Conservation (phyloP, 2,888 invertebrate genomes). For the Synergus umbraculus region DNA sequence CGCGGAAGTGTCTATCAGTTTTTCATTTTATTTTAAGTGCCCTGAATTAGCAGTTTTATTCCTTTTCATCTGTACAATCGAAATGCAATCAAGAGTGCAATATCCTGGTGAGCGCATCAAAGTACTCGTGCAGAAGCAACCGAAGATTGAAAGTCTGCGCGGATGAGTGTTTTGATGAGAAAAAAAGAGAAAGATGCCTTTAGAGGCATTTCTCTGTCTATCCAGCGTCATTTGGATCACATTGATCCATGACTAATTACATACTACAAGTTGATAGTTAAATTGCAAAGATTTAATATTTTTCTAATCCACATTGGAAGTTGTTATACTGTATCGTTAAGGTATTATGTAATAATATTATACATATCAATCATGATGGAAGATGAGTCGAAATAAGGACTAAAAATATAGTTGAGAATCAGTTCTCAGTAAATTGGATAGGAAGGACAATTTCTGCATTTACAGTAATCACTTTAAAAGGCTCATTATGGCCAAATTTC, state of each 20-base stretch:
- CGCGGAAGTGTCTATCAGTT: not conserved
- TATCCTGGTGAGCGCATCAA: not conserved
- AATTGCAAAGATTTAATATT: slow-evolving; percentile 76
- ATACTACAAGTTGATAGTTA: slow-evolving; percentile 58
- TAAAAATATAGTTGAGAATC: slow-evolving; percentile 13
- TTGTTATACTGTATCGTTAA: slow-evolving; percentile 77
- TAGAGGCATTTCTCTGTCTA: slow-evolving; percentile 49
- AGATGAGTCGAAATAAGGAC: slow-evolving; percentile 17
- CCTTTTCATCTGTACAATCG: slow-evolving; percentile 12
- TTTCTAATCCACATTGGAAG: slow-evolving; percentile 81
- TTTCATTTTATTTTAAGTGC: slow-evolving; percentile 5
- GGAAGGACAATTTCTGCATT: slow-evolving; percentile 16
- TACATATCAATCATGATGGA: slow-evolving; percentile 51
- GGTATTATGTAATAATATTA: slow-evolving; percentile 55
- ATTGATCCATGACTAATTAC: slow-evolving; percentile 78
- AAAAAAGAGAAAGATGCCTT: slow-evolving; percentile 38
- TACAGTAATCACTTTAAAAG: not conserved
- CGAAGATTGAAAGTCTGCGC: slow-evolving; percentile 44
- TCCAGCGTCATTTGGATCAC: slow-evolving; percentile 78
- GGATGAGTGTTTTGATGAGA: slow-evolving; percentile 37
- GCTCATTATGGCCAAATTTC: not conserved
- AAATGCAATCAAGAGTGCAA: slow-evolving; percentile 27
- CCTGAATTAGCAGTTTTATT: slow-evolving; percentile 21
- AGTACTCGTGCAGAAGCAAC: slow-evolving; percentile 26
- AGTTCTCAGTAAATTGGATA: not conserved